These are phyloP conservation scores for Drosophila neutralis DNA, from an alignment of 2,888 invertebrate genomes.

Conservation along the genomic window DNA sequence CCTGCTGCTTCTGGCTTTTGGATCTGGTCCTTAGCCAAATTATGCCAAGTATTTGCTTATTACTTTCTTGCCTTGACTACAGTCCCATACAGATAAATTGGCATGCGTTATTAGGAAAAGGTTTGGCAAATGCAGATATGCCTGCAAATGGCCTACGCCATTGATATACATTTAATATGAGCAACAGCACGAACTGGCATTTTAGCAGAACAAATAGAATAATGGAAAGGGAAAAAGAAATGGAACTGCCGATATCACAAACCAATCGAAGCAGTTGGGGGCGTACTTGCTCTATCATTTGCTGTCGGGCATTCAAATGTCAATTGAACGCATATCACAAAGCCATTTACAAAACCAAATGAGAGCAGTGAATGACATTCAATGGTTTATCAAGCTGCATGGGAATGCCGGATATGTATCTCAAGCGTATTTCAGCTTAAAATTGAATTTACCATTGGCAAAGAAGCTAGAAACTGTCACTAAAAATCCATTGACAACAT, in stretches of 20 bases:
- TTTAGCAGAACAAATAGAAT: conserved; percentile 9
- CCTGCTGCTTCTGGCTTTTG: conserved; percentile 8
- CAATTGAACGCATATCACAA: conserved; percentile 24
- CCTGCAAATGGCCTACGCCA: conserved; percentile 46
- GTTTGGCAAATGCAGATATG: conserved; percentile 74
- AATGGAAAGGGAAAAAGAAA: background rate
- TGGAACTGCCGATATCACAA: conserved; percentile 4
- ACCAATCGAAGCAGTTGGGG: conserved; percentile 7
- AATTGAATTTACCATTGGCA: background rate
- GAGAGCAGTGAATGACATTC: conserved; percentile 1
- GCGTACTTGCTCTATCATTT: conserved; percentile 25
- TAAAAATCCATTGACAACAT: background rate
- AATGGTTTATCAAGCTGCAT: conserved; percentile 1
- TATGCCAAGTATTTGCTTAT: conserved; percentile 80
- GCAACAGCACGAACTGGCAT: conserved; percentile 42
- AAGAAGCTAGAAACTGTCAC: background rate
- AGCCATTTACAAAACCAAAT: conserved; percentile 4
- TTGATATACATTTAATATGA: conserved; percentile 44
- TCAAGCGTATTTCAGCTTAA: background rate
- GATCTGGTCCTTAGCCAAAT: conserved; percentile 54
- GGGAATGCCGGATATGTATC: background rate
- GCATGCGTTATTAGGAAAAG: conserved; percentile 75
- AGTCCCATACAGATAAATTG: conserved; percentile 58
- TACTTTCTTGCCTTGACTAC: conserved; percentile 52
- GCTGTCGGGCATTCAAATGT: conserved; percentile 34